Evolutionary conservation across 2,797 vertebrate species (phyloP).

Genomic region (Knipowitschia caucasica): DNA sequence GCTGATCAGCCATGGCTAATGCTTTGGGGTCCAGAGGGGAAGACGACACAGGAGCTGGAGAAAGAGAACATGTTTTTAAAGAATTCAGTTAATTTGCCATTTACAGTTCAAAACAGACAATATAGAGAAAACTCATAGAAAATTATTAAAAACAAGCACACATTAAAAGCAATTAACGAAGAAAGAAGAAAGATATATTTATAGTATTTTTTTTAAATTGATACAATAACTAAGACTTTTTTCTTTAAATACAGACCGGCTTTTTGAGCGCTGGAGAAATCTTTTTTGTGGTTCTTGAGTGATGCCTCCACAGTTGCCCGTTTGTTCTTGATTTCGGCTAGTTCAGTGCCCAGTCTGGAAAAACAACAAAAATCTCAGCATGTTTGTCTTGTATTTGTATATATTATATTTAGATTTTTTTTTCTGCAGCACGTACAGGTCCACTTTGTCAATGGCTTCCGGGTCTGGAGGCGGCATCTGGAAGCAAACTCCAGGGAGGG

Average conservation of each 20-base stretch:
- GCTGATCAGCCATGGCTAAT: slow-evolving; percentile 69
- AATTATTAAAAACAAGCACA: background rate
- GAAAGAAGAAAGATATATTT: too few species aligned
- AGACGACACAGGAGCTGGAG: slow-evolving; percentile 55
- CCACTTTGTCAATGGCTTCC: slow-evolving; percentile 79
- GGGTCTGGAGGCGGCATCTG: slow-evolving; percentile 85
- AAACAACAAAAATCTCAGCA: slow-evolving; percentile 1
- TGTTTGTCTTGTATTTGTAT: background rate
- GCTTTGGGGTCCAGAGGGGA: slow-evolving; percentile 73
- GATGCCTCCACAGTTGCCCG: slow-evolving; percentile 64
- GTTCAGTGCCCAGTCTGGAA: slow-evolving; percentile 81
- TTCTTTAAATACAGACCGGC: slow-evolving; percentile 61
- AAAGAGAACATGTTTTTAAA: background rate
- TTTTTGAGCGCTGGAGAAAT: slow-evolving; percentile 47
- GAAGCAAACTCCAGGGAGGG: slow-evolving; percentile 87
- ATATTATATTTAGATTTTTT: too few species aligned
- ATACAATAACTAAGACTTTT: too few species aligned
- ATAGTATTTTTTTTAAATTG: too few species aligned
- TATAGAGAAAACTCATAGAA: background rate
- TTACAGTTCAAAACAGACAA: too few species aligned
- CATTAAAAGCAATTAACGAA: too few species aligned
- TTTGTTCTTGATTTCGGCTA: slow-evolving; percentile 83
- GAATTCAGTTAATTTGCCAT: too few species aligned
- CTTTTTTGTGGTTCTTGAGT: slow-evolving; percentile 69
- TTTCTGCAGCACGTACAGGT: slow-evolving; percentile 74